phyloP scores from a whole-genome alignment of 2,888 invertebrate genomes.

The Athrips mouffetella region DNA sequence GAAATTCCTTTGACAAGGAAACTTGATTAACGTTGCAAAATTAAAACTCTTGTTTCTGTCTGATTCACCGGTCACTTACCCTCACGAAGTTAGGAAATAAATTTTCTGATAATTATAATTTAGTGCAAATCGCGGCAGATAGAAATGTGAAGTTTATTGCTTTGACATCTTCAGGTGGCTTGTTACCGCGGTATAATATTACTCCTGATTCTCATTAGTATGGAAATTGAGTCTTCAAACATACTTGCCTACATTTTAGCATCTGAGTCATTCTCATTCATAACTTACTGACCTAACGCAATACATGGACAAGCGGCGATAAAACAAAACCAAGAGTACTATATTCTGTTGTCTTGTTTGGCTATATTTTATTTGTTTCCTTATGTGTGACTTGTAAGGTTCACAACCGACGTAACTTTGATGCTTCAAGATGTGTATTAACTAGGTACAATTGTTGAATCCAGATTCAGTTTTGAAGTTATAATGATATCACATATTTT shows the following conservation, averaged over 20 bases:
- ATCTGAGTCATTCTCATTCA: neutral
- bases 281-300: neutral
- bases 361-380: neutral
- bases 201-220: neutral
- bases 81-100: slow-evolving; percentile 54
- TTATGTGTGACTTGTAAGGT: too few species aligned
- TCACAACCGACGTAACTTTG: too few species aligned
- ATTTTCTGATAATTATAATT: slow-evolving; percentile 36
- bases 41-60: slow-evolving; percentile 15
- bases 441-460: too few species aligned
- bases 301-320: neutral
- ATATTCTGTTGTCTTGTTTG: neutral
- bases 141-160: neutral
- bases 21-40: neutral
- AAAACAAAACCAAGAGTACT: neutral
- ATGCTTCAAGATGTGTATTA: too few species aligned
- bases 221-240: too few species aligned
- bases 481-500: too few species aligned
- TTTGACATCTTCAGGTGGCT: neutral
- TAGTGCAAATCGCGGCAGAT: slow-evolving; percentile 1
- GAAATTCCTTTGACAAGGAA: slow-evolving; percentile 10
- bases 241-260: neutral
- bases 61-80: slow-evolving; percentile 68
- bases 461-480: too few species aligned
- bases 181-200: neutral